Percentiles rank a stretch among this genome's conserved stretches.
Conservation (phyloP, 1,140 invertebrate species). For the Monochamus saltuarius region DNA sequence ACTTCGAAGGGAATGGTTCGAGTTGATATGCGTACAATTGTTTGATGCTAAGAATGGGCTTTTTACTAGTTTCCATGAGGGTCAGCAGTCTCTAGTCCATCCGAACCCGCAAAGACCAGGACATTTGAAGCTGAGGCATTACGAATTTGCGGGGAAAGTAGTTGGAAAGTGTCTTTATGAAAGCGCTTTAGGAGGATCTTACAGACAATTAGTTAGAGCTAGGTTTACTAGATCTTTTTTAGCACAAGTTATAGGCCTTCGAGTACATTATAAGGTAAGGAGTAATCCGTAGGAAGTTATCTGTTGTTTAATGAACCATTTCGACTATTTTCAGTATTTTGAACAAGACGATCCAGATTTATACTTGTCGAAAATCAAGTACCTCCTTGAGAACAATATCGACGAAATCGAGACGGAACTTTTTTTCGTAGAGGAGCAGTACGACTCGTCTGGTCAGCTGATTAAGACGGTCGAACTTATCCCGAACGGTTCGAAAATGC, state of each 20-base stretch:
- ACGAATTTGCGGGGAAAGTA: constrained; percentile 90
- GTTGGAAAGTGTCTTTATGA: constrained; percentile 94
- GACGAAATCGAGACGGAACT: constrained; percentile 75
- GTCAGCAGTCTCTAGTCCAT: constrained; percentile 83
- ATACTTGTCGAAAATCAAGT: constrained; percentile 89
- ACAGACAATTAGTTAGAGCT: constrained; percentile 86
- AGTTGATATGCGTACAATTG: constrained; percentile 79
- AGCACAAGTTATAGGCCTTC: constrained; percentile 88
- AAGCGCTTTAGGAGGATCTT: constrained; percentile 82
- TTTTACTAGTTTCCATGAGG: constrained; percentile 84
- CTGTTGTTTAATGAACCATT: constrained; percentile 1
- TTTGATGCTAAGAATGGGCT: constrained; percentile 83
- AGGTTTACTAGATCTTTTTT: constrained; percentile 91
- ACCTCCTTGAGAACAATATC: constrained; percentile 87
- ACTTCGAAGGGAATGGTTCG: constrained; percentile 90
- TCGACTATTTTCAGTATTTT: constrained; percentile 72
- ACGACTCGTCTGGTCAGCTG: constrained; percentile 76
- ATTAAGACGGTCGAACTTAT: constrained; percentile 71
- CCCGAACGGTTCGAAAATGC: constrained; percentile 67
- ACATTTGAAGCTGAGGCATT: constrained; percentile 82
- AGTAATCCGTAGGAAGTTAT: not conserved
- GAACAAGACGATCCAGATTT: constrained; percentile 94
- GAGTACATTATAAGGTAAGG: constrained; percentile 84
- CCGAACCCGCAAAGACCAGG: constrained; percentile 76
- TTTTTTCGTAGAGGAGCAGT: constrained; percentile 87